A percentile compares a stretch with the other conserved stretches of the same genome.
Conservation (phyloP, 2,888 invertebrate species). For the Biston stratarius region DNA sequence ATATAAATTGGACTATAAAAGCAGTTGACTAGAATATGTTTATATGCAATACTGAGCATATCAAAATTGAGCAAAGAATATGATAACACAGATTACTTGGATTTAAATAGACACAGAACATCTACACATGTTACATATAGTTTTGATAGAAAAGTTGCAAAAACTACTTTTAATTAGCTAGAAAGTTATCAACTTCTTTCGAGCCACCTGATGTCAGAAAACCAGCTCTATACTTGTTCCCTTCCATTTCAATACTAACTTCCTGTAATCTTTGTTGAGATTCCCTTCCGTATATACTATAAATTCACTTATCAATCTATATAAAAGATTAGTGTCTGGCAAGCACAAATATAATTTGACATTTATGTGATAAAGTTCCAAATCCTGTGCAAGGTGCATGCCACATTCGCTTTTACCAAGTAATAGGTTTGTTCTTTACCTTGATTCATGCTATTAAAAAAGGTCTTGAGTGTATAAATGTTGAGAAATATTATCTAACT, state of each 20-base stretch:
- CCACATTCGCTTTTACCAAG: background rate
- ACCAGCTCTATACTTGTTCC: slow-evolving; percentile 52
- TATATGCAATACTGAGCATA: slow-evolving; percentile 31
- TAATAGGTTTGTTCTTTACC: too few species aligned
- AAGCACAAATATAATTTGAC: background rate
- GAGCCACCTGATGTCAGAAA: slow-evolving; percentile 21
- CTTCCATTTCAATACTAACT: slow-evolving; percentile 50
- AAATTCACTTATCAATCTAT: slow-evolving; percentile 13
- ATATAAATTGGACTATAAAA: slow-evolving; percentile 32
- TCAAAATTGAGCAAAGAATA: slow-evolving; percentile 61
- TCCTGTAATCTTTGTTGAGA: slow-evolving; percentile 45
- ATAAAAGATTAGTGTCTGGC: background rate
- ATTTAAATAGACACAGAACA: slow-evolving; percentile 30
- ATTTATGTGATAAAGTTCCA: slow-evolving; percentile 1
- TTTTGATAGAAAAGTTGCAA: slow-evolving; percentile 22
- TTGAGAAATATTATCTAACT: too few species aligned
- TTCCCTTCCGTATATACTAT: slow-evolving; percentile 21
- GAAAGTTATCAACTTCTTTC: background rate
- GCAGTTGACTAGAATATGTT: slow-evolving; percentile 54
- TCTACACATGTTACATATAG: slow-evolving; percentile 16
- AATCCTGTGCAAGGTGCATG: too few species aligned
- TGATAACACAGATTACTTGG: slow-evolving; percentile 30
- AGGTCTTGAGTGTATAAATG: too few species aligned
- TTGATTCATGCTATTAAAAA: too few species aligned
- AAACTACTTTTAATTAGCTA: background rate